Percentiles rank a stretch among this genome's conserved stretches.
These are phyloP conservation scores for Cheilosia urbana DNA, from an alignment of 2,888 invertebrate genomes.

Conservation along the genomic window DNA sequence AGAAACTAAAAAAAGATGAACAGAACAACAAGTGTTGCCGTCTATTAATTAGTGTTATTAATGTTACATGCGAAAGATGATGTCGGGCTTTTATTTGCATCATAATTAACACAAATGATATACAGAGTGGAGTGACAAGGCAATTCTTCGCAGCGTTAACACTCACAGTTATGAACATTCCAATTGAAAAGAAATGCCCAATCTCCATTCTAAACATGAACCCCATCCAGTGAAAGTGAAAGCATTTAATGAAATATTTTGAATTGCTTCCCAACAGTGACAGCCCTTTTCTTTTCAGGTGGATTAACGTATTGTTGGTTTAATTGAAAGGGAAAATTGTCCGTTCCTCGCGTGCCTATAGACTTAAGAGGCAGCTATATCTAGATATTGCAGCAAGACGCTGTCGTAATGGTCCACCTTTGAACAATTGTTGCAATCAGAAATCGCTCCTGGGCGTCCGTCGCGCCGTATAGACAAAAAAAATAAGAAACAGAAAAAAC, in stretches of 20 bases:
- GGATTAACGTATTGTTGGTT: neutral
- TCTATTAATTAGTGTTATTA: too few relatives aligned
- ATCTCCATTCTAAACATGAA: neutral
- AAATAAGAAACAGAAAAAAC: slow-evolving; percentile 4
- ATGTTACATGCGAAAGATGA: too few relatives aligned
- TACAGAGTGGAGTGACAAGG: too few relatives aligned
- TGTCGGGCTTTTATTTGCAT: too few relatives aligned
- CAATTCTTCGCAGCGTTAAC: too few relatives aligned
- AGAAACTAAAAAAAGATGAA: too few relatives aligned
- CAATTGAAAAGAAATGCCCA: slow-evolving; percentile 14
- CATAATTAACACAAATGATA: too few relatives aligned
- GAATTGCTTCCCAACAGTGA: neutral
- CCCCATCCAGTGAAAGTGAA: slow-evolving; percentile 54
- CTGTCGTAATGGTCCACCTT: slow-evolving; percentile 19
- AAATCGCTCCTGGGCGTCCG: slow-evolving; percentile 57
- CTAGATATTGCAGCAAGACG: slow-evolving; percentile 30
- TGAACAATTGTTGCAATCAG: slow-evolving; percentile 58
- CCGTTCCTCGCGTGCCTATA: slow-evolving; percentile 6
- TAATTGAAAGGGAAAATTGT: slow-evolving; percentile 53
- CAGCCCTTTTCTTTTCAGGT: slow-evolving; percentile 27
- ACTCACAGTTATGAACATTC: slow-evolving; percentile 1
- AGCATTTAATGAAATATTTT: slow-evolving; percentile 29
- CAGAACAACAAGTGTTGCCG: too few relatives aligned
- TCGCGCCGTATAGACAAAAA: slow-evolving; percentile 1
- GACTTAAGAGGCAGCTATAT: slow-evolving; percentile 5